Conservation (phyloP, 2,113 vertebrate species). For the Leptobrachium ailaonicum region DNA sequence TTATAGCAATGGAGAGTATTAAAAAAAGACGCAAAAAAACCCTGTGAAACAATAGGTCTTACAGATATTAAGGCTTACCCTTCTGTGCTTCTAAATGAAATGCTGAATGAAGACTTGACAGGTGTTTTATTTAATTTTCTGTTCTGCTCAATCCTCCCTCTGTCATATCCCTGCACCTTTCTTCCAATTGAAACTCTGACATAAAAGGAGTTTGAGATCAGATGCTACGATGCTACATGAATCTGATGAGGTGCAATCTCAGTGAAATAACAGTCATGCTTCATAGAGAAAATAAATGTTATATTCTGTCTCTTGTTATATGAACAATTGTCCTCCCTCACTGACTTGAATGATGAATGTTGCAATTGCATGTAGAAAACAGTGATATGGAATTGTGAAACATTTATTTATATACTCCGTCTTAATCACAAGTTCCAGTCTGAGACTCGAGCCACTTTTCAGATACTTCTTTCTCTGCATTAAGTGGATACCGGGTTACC, state of each 20-base stretch:
- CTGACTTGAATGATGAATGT: neutral
- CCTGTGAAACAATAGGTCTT: neutral
- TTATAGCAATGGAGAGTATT: no score
- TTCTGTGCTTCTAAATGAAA: neutral
- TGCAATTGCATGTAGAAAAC: neutral
- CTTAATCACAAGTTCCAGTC: neutral
- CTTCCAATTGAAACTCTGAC: neutral
- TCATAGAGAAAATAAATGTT: neutral
- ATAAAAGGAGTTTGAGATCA: neutral
- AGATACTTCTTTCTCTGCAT: no score
- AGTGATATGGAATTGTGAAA: neutral
- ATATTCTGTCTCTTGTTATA: neutral
- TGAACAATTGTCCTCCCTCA: neutral
- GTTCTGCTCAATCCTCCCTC: neutral
- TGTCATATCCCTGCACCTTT: neutral
- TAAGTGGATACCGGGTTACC: no score
- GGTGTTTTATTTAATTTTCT: neutral
- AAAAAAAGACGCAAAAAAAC: neutral
- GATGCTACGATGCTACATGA: neutral
- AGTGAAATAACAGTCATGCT: neutral
- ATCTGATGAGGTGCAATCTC: neutral
- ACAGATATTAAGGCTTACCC: neutral
- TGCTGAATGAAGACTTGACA: neutral
- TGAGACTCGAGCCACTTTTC: no score
- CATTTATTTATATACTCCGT: neutral